Percentiles rank a stretch among this genome's conserved stretches.
Evolutionary conservation across 1,140 invertebrate genomes (phyloP).

Genomic region (Gonioctena quinquepunctata): DNA sequence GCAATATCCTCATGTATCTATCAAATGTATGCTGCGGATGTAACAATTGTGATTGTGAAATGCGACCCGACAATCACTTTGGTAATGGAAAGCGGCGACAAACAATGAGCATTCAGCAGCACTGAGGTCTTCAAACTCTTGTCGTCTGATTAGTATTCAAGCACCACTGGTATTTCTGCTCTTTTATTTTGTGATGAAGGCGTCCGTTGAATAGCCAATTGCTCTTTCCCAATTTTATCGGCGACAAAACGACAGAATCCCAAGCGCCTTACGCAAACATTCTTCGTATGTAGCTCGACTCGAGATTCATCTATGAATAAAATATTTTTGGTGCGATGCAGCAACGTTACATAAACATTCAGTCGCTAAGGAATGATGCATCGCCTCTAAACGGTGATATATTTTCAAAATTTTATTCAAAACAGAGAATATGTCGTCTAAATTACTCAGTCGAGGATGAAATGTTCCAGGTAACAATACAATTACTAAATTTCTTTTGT

Average conservation of each 20-base stretch:
- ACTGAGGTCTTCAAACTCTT: slow-evolving; percentile 44
- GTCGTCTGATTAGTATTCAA: slow-evolving; percentile 37
- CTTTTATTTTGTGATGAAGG: slow-evolving; percentile 49
- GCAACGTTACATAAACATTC: neutral
- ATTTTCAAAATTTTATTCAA: too few species aligned
- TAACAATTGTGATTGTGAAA: neutral
- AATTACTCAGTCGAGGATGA: too few species aligned
- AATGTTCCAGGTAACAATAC: too few species aligned
- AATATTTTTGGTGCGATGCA: slow-evolving; percentile 1
- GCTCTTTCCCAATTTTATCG: slow-evolving; percentile 42
- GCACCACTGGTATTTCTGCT: slow-evolving; percentile 30
- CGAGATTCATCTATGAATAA: neutral
- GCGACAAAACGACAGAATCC: slow-evolving; percentile 23
- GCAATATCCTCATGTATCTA: too few species aligned
- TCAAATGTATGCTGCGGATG: too few species aligned
- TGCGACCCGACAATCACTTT: neutral
- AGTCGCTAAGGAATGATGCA: too few species aligned
- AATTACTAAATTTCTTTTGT: too few species aligned
- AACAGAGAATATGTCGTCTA: too few species aligned
- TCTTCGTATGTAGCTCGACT: neutral
- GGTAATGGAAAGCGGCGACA: neutral
- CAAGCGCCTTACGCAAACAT: slow-evolving; percentile 27
- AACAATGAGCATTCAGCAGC: neutral
- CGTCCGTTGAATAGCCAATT: slow-evolving; percentile 40
- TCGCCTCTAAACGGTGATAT: too few species aligned